Evolutionary conservation across 2,113 vertebrate genomes (phyloP), one percentile per base, ranked within the genome.

Genomic region (Lathamus discolor): DNA sequence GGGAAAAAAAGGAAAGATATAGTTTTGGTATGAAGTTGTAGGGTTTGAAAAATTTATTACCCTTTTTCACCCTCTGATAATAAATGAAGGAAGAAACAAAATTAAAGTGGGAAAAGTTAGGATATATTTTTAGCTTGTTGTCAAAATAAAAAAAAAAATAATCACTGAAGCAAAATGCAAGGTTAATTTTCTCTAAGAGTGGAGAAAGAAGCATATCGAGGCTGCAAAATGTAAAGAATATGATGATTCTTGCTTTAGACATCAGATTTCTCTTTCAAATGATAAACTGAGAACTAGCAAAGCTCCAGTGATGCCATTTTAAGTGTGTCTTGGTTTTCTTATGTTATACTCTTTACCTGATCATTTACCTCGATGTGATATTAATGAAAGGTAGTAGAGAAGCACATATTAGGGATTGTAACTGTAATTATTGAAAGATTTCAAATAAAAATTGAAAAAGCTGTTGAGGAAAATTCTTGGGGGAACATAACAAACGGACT

Each of bases 41-140:
- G 2, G 2, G 1, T 0, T 6, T 43, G n/a, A 10, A 5, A 81
- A 63, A 37, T 51, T 17, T 20, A 8, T 23, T 23, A 3, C 4
- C 2, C 1, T n/a, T 59, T 83, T 72, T 78, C 9, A 16, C 1
- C 13, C 0, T 24, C 24, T 48, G 39, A 20, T 17, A 64, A n/a
- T 1, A 35, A n/a, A 70, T 54, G 13, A 86, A 6, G 6, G 46
- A 49, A 67, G 12, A 73, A 54, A 43, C 5, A 0, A 72, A 73
- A 84, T 55, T 12, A 1, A 62, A 66, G 6, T 24, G 35, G 4
- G 3, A 54, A 75, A 72, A 11, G 1, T 27, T 41, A 35, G 8
- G 22, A 17, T 18, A 7, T 7, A 2, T 20, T 69, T 44, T 39
- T 41, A 8, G 13, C 25, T 29, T 6, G 5, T 14, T 52, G 4